phyloP scores from a whole-genome alignment of 1,140 invertebrate genomes.

The Magallana gigas region DNA sequence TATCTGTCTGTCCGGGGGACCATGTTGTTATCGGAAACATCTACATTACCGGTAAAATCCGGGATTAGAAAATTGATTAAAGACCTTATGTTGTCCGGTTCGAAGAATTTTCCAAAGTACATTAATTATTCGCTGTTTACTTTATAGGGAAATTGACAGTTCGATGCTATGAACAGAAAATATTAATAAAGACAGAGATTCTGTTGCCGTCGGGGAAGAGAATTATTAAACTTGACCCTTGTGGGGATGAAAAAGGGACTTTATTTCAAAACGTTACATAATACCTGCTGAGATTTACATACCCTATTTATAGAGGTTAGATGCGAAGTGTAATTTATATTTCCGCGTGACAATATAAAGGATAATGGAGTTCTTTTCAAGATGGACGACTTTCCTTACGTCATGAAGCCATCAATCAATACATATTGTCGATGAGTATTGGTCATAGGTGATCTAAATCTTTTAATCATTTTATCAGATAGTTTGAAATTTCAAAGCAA shows the following conservation, averaged over 20 bases:
- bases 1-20: not conserved
- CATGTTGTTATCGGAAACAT: not conserved
- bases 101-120: not conserved
- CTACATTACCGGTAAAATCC: not conserved
- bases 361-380: not conserved
- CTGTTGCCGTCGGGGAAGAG: not conserved
- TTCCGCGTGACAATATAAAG: not conserved
- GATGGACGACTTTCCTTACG: not conserved
- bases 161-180: not conserved
- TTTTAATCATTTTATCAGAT: not conserved
- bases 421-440: not conserved
- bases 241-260: not conserved
- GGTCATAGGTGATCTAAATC: too few species aligned
- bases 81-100: not conserved
- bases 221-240: not conserved
- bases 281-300: not conserved
- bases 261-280: not conserved
- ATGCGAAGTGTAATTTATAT: not conserved
- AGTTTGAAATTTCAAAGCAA: not conserved
- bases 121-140: not conserved
- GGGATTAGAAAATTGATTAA: constrained; percentile 18
- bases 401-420: not conserved
- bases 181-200: not conserved
- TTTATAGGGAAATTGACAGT: not conserved
- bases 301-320: not conserved